Evolutionary conservation across 2,888 invertebrate species (phyloP).

Genomic region (Diaphora mendica): DNA sequence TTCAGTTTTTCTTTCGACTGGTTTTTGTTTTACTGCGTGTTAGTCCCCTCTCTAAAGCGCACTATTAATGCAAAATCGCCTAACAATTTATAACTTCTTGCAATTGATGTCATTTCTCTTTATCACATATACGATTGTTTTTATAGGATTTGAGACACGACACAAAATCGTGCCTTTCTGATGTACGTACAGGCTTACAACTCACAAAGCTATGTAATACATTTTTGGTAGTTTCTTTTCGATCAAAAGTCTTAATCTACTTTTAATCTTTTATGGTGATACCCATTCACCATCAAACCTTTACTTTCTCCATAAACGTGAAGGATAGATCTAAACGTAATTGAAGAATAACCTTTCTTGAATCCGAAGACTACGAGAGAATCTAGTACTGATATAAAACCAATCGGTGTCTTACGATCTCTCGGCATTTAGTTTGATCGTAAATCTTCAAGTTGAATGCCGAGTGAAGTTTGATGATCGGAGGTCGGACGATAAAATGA

Average conservation of each 20-base stretch:
- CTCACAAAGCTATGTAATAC: not conserved
- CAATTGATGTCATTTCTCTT: no score
- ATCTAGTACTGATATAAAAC: conserved; percentile 46
- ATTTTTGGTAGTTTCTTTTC: not conserved
- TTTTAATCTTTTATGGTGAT: not conserved
- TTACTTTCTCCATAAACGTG: conserved; percentile 4
- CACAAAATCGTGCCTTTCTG: no score
- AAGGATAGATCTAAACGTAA: not conserved
- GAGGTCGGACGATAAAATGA: conserved; percentile 51
- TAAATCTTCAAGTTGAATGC: conserved; percentile 64
- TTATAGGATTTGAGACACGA: no score
- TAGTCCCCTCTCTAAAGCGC: no score
- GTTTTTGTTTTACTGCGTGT: no score
- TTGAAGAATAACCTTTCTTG: conserved; percentile 7
- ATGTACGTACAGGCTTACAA: not conserved
- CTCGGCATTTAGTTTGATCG: conserved; percentile 56
- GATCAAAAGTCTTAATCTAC: not conserved
- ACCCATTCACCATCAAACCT: conserved; percentile 6
- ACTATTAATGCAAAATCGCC: no score
- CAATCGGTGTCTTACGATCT: conserved; percentile 54
- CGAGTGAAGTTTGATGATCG: conserved; percentile 62
- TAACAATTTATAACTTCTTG: no score
- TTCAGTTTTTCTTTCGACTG: no score
- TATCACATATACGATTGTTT: no score
- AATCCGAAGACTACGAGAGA: conserved; percentile 8